Percentiles rank a stretch among this genome's conserved stretches.
Conservation (phyloP, 2,888 invertebrate species). For the Gortyna flavago region DNA sequence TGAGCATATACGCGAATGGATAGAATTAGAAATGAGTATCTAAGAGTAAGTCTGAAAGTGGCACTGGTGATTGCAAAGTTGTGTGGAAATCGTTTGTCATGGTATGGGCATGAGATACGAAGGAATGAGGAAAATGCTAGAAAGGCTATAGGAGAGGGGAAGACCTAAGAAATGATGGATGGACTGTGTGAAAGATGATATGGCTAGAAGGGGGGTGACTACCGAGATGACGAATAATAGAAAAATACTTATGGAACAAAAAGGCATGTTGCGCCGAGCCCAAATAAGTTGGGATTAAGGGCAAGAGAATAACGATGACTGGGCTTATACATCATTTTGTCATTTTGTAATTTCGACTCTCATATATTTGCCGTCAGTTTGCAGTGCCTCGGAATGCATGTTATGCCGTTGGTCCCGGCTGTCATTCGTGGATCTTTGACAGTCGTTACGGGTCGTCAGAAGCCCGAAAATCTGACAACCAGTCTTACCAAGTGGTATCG, state of each 20-base stretch:
- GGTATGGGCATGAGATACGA: neutral
- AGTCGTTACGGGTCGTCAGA: too few species aligned
- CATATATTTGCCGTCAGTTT: constrained; percentile 41
- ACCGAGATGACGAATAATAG: neutral
- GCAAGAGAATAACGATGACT: neutral
- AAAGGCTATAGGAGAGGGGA: neutral
- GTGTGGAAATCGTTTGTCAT: neutral
- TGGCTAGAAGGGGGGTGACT: neutral
- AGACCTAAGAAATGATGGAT: neutral
- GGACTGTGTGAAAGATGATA: neutral
- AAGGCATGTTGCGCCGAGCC: neutral
- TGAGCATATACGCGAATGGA: neutral
- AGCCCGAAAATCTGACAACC: too few species aligned
- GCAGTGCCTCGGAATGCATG: too few species aligned
- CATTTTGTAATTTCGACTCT: neutral
- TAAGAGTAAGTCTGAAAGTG: neutral
- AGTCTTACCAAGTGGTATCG: too few species aligned
- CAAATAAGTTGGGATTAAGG: neutral
- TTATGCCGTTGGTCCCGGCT: too few species aligned
- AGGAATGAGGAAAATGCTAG: neutral
- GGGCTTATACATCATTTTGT: neutral
- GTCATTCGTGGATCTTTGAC: too few species aligned
- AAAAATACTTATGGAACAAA: neutral
- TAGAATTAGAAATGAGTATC: neutral
- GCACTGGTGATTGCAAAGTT: neutral